Conservation (phyloP, 2,888 invertebrate species). For the Leptopilina syphax region DNA sequence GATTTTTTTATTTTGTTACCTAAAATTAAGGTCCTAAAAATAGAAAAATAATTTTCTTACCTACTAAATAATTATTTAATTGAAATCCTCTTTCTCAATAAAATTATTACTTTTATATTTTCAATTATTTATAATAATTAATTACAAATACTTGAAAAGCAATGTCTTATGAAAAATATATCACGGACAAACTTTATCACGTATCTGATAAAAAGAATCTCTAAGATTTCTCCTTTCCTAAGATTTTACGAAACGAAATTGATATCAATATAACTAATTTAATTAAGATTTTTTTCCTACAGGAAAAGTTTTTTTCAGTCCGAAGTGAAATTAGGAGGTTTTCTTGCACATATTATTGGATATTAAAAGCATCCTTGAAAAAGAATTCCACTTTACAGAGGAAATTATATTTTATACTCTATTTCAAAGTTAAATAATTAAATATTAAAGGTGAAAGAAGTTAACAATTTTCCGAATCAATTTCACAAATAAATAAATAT, state of each 20-base stretch:
- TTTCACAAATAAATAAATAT: too few species aligned
- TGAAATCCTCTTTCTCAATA: too few species aligned
- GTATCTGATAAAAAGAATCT: background rate
- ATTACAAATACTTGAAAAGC: background rate
- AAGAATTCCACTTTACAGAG: background rate
- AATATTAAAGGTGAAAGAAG: background rate
- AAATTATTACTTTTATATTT: too few species aligned
- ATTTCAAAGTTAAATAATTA: background rate
- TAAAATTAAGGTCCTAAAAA: too few species aligned
- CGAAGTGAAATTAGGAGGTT: background rate
- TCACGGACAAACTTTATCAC: background rate
- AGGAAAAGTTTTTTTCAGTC: background rate
- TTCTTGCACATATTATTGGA: background rate
- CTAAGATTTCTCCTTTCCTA: conserved; percentile 4
- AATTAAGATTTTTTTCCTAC: background rate
- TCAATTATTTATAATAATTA: background rate
- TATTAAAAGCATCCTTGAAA: background rate
- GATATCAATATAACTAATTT: background rate
- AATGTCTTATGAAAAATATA: background rate
- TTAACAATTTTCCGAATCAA: too few species aligned
- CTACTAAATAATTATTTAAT: too few species aligned
- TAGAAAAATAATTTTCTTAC: too few species aligned
- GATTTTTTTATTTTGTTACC: too few species aligned
- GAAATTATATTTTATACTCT: background rate
- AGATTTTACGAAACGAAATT: background rate